Evolutionary conservation across 1,140 invertebrate species (phyloP), one percentile per base, ranked within the genome.

Genomic region (Kradibia gibbosae): DNA sequence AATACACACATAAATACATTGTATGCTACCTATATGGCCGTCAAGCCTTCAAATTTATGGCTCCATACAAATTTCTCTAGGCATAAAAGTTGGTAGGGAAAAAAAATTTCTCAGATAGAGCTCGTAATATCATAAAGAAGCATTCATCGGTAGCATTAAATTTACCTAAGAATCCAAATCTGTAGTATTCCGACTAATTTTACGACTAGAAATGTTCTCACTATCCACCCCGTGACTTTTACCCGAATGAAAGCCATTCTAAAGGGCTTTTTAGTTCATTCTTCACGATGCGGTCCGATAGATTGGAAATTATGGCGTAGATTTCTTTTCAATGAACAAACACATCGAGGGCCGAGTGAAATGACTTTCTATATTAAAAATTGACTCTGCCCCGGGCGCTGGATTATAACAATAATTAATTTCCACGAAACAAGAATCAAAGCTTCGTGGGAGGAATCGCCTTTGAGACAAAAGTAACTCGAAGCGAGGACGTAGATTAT

Each of bases 201-300:
- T 71, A 71, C 36, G 36, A 71, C 67, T 70, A 22, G 25, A 71
- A 71, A 71, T 42, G 36, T 71, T 71, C 67, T 71, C 67, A 45
- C 36, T 53, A 15, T 53, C 36, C 67, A 71, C n/a, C 39, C 67
- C 36, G 20, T 42, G 42, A 71, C 5, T 3, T 25, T n/a, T 45
- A 31, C 45, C n/a, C 22, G 45, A 71, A 71, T 42, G 67, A 71
- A 71, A 45, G 31, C 17, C 20, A 25, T 42, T 22, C 36, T n/a
- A 45, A 71, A 71, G 36, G n/a, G n/a, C n/a, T 22, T 10, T 25
- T 15, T n/a, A 42, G 20, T 48, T 39, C 67, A 42, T 71, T 71
- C 67, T 71, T 71, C 25, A 39, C 67, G 45, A 31, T 71, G 36
- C 39, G 15, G 36, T 42, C 45, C 36, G 67, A 71, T 71, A 71